phyloP scores from a whole-genome alignment of 2,888 invertebrate genomes.

The Odontocerum albicorne region DNA sequence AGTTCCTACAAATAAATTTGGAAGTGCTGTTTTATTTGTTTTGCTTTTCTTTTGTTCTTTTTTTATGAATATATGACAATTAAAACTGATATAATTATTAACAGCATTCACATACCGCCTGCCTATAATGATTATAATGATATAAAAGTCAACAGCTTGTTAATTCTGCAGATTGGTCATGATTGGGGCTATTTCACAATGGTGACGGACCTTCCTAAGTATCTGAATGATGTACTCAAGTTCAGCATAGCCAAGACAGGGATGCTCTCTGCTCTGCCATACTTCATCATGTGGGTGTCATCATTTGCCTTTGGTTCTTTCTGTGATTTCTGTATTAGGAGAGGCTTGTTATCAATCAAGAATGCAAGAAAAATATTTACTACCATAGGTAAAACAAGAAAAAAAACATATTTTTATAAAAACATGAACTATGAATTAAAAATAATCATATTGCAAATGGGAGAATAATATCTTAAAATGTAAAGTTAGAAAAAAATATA shows the following conservation, averaged over 20 bases:
- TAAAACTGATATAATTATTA: no score
- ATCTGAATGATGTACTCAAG: constrained; percentile 57
- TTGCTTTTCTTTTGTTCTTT: no score
- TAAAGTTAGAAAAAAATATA: background rate
- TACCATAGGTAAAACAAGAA: constrained; percentile 44
- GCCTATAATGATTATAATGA: no score
- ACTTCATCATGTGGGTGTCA: constrained; percentile 57
- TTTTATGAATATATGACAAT: no score
- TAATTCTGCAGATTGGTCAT: constrained; percentile 50
- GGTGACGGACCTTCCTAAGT: constrained; percentile 61
- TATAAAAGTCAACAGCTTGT: background rate
- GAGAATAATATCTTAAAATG: background rate
- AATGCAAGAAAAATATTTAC: constrained; percentile 46
- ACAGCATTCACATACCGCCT: no score
- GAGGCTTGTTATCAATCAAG: constrained; percentile 41
- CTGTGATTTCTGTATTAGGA: constrained; percentile 48
- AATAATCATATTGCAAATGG: background rate
- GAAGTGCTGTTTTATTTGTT: no score
- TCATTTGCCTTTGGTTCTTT: constrained; percentile 51
- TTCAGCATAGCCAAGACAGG: constrained; percentile 58
- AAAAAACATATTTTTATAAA: background rate
- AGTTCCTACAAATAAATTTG: no score
- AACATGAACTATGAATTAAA: background rate
- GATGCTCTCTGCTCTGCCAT: constrained; percentile 56
- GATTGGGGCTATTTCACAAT: constrained; percentile 63